These are phyloP conservation scores for Corticium candelabrum DNA, from an alignment of 37 sponge, comb jelly and placozoan genomes.

Conservation along the genomic window DNA sequence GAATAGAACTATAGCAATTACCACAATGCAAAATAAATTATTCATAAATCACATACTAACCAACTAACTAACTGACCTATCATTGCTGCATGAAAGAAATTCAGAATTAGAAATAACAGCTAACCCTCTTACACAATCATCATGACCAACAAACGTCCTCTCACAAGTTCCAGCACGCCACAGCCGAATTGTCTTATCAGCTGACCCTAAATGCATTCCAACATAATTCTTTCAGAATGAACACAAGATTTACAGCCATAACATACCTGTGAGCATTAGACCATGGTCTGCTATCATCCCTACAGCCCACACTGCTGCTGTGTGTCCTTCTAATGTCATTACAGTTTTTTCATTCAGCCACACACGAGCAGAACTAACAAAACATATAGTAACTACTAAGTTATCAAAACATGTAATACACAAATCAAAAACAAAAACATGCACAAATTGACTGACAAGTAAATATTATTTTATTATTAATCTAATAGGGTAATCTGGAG, in stretches of 20 bases:
- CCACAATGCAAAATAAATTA: neutral
- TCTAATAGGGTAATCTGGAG: no score
- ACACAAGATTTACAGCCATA: no score
- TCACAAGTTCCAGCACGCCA: neutral
- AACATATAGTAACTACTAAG: neutral
- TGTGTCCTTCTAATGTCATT: conserved; percentile 1
- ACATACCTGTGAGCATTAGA: neutral
- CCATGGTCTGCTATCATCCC: neutral
- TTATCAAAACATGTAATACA: no score
- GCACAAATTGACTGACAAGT: no score
- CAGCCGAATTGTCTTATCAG: neutral
- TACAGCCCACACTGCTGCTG: conserved; percentile 2
- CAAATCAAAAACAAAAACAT: no score
- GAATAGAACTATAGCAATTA: neutral
- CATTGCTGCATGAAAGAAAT: neutral
- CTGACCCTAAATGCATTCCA: neutral
- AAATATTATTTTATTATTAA: no score
- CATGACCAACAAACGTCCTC: neutral
- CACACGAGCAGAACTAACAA: conserved; percentile 6
- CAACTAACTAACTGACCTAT: neutral
- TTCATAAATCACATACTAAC: neutral
- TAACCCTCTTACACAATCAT: neutral
- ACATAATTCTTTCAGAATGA: no score
- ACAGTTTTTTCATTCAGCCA: neutral
- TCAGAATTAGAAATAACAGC: neutral